Base-by-base conservation (phyloP, 2,888 invertebrate species). In the Diloba caeruleocephala region DNA sequence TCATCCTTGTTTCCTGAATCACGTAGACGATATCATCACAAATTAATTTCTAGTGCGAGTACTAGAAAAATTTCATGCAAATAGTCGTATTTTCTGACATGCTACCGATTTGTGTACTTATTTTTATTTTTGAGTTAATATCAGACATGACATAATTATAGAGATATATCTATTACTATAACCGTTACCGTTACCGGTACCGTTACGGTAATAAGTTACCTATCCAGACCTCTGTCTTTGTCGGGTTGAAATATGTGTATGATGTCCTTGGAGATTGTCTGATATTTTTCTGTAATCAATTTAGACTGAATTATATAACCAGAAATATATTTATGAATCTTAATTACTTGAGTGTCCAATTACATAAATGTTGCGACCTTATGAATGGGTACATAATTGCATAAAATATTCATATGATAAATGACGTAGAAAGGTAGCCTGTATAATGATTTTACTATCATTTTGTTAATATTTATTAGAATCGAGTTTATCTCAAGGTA, bases 401-500 rank as follows among this genome's bases (percentile, higher is more conserved):
- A 37, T 48, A 43, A 55, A 69, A 41, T 37, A 69, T 48, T 43
- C 21, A 26, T 21, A 32, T 12, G 17, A 31, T 32, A 21, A 36
- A 14, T 39, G 42, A 26, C 31, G 14, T 48, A 34, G 57, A 69
- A 46, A 55, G 46, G 46, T 37, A 62, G 31, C 38, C 43, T 62
- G 28, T 39, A 41, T 37, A 52, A 37, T 34, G 8, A 21, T 29
- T 8, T 14, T 3, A 23, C 31, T 7, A 19, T 21, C 32, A 33
- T 5, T 34, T 39, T 8, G 34, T 26, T 36, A 17, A 26, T 9
- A 43, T 43, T 39, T 34, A 44, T 29, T 50, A 23, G 7, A 5
- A 33, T 28, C 32, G 13, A 44, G 48, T 34, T n/a, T 50, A 29
- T 62, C 52, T 57, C 73, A 69, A 49, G 57, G 62, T 36, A 37